These are phyloP conservation scores for Helicolenus hilgendorfi DNA, from an alignment of 2,797 vertebrate genomes.

Conservation along the genomic window DNA sequence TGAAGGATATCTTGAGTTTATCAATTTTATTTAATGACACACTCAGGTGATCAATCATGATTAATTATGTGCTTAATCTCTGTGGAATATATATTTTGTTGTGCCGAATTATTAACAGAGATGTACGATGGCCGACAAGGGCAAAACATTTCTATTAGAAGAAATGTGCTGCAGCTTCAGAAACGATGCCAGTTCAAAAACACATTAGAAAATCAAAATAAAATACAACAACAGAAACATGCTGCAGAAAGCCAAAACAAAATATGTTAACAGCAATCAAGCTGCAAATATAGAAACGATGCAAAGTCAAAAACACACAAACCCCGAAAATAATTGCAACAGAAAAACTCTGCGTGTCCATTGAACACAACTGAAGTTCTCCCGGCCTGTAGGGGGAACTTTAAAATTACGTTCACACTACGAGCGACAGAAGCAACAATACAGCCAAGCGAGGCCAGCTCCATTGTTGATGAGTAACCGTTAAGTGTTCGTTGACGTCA, in stretches of 20 bases:
- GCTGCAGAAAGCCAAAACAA: background rate
- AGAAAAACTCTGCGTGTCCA: background rate
- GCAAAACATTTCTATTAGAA: background rate
- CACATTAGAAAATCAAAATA: background rate
- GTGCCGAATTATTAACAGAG: background rate
- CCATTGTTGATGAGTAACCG: no score
- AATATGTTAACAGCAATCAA: background rate
- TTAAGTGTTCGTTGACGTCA: no score
- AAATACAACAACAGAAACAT: background rate
- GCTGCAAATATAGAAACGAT: background rate
- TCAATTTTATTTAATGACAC: background rate
- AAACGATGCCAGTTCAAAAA: fast-evolving
- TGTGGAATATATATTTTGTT: background rate
- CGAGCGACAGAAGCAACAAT: no score
- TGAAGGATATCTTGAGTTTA: background rate
- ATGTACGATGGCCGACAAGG: background rate
- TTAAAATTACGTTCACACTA: no score
- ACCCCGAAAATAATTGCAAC: background rate
- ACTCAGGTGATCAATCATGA: background rate
- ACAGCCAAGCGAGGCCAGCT: no score
- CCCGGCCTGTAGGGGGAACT: background rate
- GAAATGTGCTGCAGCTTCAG: background rate
- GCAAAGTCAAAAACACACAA: background rate
- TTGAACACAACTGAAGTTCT: background rate
- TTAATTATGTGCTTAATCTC: background rate